Evolutionary conservation across 1,140 invertebrate species (phyloP), one percentile per base, ranked within the genome.

Genomic region (Elymnias hypermnestra): DNA sequence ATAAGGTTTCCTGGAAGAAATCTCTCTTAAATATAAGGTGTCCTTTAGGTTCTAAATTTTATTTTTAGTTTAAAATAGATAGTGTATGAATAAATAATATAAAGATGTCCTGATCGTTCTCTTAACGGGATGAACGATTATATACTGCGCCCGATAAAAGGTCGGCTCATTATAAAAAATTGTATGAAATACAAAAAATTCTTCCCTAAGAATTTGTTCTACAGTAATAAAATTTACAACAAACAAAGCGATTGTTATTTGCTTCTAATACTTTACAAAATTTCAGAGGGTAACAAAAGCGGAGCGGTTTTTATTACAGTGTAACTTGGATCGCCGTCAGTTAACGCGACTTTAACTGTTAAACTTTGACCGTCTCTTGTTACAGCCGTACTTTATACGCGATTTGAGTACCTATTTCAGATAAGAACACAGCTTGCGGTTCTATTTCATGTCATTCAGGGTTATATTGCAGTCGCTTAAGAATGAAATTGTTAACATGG

Each of bases 221-320:
- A n/a, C n/a, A n/a, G n/a, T n/a, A n/a, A n/a, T n/a, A n/a, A n/a
- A n/a, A n/a, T n/a, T n/a, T n/a, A n/a, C 1, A 40, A 39, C 21
- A 39, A 28, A 40, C 8, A 10, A 3, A 26, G 14, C n/a, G 1
- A 5, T 22, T 10, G 4, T 36, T 39, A 26, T 17, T 21, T 38
- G 9, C 18, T 22, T 15, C 14, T 29, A 28, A 35, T 9, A 37
- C 22, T 29, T 12, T 29, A 36, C 33, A 36, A 36, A 28, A 35
- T 8, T 48, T 25, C 29, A 17, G 25, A 7, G 26, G 19, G 10
- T 41, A 49, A 49, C 38, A 49, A 49, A 41, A 49, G 15, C 22
- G 25, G 15, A 35, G 14, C 37, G n/a, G 8, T 31, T 49, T 49
- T 49, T 49, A 41, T 49, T 35, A 36, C 22, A 17, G 15, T 8